Evolutionary conservation across 2,113 vertebrate genomes (phyloP).

Genomic region (Onychorhynchus coronatus): DNA sequence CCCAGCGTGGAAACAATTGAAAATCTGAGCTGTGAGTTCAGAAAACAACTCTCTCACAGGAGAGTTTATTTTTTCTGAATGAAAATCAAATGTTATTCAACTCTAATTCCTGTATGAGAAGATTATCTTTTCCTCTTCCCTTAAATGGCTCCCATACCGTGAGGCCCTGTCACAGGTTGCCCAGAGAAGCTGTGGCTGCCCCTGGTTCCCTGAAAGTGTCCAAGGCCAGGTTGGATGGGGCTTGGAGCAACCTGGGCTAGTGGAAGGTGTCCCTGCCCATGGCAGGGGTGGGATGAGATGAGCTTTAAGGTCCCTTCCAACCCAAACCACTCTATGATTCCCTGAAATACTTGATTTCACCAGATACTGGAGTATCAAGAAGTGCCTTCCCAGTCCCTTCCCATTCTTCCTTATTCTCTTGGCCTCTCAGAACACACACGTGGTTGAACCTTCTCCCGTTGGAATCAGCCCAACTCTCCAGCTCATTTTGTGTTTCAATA

Average conservation of each 20-base stretch:
- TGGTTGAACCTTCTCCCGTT: no score
- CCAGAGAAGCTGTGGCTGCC: neutral
- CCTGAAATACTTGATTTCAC: neutral
- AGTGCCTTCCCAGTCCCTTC: no score
- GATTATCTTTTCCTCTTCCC: neutral
- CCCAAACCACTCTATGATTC: neutral
- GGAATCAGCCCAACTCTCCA: no score
- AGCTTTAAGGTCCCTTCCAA: neutral
- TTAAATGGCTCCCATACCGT: neutral
- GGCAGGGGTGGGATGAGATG: accelerated
- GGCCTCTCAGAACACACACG: neutral
- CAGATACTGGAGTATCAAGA: neutral
- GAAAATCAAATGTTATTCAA: neutral
- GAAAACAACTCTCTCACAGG: neutral
- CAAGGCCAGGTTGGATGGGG: neutral
- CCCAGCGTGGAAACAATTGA: neutral
- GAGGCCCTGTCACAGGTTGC: neutral
- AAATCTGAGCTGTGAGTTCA: neutral
- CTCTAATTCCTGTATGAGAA: neutral
- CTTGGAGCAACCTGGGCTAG: neutral
- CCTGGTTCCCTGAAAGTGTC: neutral
- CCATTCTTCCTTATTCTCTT: neutral
- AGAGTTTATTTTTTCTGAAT: neutral
- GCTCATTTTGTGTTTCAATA: neutral
- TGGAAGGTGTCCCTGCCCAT: neutral